phyloP scores from a whole-genome alignment of 2,113 vertebrate genomes.

The Apus apus region DNA sequence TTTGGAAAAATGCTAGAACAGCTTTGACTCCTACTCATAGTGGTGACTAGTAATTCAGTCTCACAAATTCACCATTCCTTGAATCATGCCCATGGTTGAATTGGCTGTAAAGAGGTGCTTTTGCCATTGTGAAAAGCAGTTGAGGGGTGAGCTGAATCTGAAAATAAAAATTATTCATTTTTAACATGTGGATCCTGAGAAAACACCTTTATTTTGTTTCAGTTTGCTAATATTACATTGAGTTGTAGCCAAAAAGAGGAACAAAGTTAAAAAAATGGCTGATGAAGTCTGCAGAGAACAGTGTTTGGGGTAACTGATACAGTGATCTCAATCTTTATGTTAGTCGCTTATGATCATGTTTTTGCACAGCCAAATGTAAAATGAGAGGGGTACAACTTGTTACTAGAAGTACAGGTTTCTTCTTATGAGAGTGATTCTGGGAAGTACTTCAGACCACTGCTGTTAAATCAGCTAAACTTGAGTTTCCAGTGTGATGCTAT shows the following conservation, averaged over 20 bases:
- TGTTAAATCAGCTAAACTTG: neutral
- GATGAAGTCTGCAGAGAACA: neutral
- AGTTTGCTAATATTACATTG: neutral
- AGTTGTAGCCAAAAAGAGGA: neutral
- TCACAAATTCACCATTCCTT: neutral
- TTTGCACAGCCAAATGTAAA: neutral
- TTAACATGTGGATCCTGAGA: neutral
- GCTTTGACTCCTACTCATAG: neutral
- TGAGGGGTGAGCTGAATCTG: neutral
- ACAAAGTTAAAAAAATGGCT: neutral
- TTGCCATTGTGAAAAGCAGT: neutral
- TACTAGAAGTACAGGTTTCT: neutral
- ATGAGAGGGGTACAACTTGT: neutral
- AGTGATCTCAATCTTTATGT: neutral
- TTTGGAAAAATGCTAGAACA: neutral
- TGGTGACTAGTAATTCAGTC: neutral
- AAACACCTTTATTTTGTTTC: neutral
- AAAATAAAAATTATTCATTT: neutral
- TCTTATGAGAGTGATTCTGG: neutral
- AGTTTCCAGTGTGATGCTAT: neutral
- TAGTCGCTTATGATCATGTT: neutral
- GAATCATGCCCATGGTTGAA: neutral
- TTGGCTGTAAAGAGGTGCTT: neutral
- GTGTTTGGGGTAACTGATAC: neutral
- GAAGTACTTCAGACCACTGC: neutral